Conservation (phyloP, 2,888 invertebrate species). For the Nasonia oneida region DNA sequence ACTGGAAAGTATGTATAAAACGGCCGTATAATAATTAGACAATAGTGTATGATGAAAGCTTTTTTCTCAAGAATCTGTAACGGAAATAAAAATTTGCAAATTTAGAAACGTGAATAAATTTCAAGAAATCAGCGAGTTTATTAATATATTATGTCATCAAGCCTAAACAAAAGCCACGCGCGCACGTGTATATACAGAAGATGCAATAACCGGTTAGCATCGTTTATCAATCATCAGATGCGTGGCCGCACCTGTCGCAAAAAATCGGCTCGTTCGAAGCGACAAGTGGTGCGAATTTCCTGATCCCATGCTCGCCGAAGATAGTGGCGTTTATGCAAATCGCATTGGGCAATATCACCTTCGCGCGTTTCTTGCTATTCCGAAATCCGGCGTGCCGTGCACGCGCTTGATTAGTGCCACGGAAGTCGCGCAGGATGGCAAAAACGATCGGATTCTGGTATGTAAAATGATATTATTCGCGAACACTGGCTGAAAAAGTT, state of each 20-base stretch:
- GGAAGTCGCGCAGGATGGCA: neutral
- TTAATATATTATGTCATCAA: neutral
- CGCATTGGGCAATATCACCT: too few relatives aligned
- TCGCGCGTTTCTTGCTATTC: neutral
- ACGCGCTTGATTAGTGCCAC: slow-evolving; percentile 14
- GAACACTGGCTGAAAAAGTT: neutral
- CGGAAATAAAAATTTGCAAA: neutral
- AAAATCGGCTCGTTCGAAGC: neutral
- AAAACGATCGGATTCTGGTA: neutral
- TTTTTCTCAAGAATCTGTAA: too few relatives aligned
- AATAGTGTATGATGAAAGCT: too few relatives aligned
- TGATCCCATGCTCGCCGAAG: neutral
- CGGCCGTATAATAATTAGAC: too few relatives aligned
- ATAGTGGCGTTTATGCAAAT: neutral
- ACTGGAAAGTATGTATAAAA: too few relatives aligned
- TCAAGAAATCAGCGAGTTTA: neutral
- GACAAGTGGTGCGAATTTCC: neutral
- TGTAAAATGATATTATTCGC: neutral
- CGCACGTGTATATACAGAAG: neutral
- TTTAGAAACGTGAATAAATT: neutral
- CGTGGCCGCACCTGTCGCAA: neutral
- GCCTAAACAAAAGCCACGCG: neutral
- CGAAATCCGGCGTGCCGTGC: neutral
- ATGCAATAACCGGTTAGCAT: slow-evolving; percentile 16
- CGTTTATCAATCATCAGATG: neutral